Evolutionary conservation across 2,797 vertebrate species (phyloP), one percentile per base, ranked within the genome.

Genomic region (Galagoides demidoff): DNA sequence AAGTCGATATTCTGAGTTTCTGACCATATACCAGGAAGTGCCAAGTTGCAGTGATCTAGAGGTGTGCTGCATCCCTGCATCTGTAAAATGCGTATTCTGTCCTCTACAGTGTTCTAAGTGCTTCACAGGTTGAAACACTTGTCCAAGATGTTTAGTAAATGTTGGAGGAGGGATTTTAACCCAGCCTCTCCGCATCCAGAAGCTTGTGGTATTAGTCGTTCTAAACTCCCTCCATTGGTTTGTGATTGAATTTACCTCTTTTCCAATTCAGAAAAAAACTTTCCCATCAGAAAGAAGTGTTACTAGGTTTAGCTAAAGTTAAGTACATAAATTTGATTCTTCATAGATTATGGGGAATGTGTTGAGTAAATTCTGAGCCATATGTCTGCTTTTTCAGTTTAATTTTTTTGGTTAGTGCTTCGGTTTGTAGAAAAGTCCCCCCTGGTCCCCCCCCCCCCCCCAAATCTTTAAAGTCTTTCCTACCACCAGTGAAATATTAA

Each of bases 311-410:
- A 31, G 31, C n/a, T 81, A 84, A 86, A 87, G 16, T 74, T 83
- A 84, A 89, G 34, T 92, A 8, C 17, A 17, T 45, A 55, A 74
- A 63, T 95, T 87, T 74, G 89, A 45, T 84, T 90, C 34, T 84
- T 90, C 22, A 55, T 71, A 78, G 81, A 86, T 63, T 57, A 29
- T 82, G 31, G 61, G 70, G 29, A 82, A 82, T 64, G 55, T 59
- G 9, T 61, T 77, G 79, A 57, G 10, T 61, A 68, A 34, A 76
- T 92, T 92, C 45, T 52, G 70, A 68, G 85, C 77, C 27, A 82
- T 85, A 57, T 88, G 43, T 76, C 85, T 89, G n/a, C 25, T 73
- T 93, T 89, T 37, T 78, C n/a, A 87, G 1, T 94, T 92, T 85
- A 19, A 45, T 64, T 79, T 43, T 88, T 74, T 88, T 82, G 13